Base-by-base conservation (phyloP, 1,140 invertebrate genomes). In the Sarcophaga peregrina region DNA sequence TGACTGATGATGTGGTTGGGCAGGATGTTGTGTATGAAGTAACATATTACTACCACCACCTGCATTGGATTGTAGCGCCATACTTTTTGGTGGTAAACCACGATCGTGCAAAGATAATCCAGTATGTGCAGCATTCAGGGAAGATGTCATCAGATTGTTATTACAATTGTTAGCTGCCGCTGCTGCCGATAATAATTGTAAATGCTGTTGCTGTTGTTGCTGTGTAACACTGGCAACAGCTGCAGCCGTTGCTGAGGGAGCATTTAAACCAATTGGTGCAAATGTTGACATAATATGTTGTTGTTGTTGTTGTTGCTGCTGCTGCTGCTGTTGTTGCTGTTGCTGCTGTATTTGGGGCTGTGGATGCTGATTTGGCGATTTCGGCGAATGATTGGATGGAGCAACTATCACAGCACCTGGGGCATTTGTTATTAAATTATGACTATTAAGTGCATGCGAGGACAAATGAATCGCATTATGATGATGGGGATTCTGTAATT, bases 371-470 rank as follows among this genome's bases (percentile, higher is more conserved):
- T 87, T 90, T 85, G 89, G 89, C 73, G 90, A 90, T 87, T 90
- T 90, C 83, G 90, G 89, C 81, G 90, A 89, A 86, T 90, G 88
- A 86, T 90, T 90, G 85, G 74, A 62, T 48, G 74, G 47, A 20
- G 75, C 75, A 78, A 25, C 48, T 78, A 78, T 25, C 25, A 78
- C 17, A 78, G 47, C 58, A 62, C 76, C 76, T 25, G 58, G 47
- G 37, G 85, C 84, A 82, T 84, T 83, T 85, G 83, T 88, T 88
- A 90, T 85, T 87, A 90, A 87, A 87, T 89, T 90, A 89, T 90
- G 89, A 89, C 88, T 90, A 87, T 87, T 89, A 85, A 89, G 85
- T 84, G 89, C 88, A 86, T 90, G 89, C 85, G 89, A 87, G 85
- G 89, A 90, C 84, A 90, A 85, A 86, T 90, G 88, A 84, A 90